Conservation (phyloP, 2,888 invertebrate species). For the Leptarthrus brevirostris region DNA sequence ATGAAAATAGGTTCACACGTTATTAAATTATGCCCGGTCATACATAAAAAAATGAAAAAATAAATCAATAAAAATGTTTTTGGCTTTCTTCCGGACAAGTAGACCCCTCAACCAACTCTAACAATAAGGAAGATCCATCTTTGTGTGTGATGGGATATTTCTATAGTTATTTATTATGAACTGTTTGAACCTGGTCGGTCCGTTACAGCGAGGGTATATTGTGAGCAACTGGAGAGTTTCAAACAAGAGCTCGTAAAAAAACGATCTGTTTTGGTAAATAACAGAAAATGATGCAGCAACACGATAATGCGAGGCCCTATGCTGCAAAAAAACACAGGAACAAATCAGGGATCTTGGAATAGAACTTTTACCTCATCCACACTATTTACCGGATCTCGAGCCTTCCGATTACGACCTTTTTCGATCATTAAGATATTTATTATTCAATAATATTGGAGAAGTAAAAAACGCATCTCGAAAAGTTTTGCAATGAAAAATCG, state of each 20-base stretch:
- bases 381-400: not conserved
- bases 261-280: slow-evolving; percentile 1
- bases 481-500: too few relatives aligned
- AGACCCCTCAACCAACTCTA: too few relatives aligned
- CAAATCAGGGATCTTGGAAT: not conserved
- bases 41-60: too few relatives aligned
- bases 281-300: not conserved
- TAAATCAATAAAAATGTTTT: too few relatives aligned
- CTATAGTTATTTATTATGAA: too few relatives aligned
- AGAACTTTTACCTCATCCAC: not conserved
- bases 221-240: not conserved
- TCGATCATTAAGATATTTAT: not conserved
- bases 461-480: too few relatives aligned
- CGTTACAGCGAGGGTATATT: not conserved
- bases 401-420: not conserved
- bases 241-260: slow-evolving; percentile 6
- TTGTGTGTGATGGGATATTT: not conserved
- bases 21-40: too few relatives aligned
- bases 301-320: not conserved
- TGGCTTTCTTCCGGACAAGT: too few relatives aligned
- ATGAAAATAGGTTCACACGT: too few relatives aligned
- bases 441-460: not conserved
- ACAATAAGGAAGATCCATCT: not conserved
- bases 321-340: not conserved
- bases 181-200: too few relatives aligned